These are phyloP conservation scores for Aethes cnicana DNA, from an alignment of 2,888 invertebrate species.

Conservation along the genomic window DNA sequence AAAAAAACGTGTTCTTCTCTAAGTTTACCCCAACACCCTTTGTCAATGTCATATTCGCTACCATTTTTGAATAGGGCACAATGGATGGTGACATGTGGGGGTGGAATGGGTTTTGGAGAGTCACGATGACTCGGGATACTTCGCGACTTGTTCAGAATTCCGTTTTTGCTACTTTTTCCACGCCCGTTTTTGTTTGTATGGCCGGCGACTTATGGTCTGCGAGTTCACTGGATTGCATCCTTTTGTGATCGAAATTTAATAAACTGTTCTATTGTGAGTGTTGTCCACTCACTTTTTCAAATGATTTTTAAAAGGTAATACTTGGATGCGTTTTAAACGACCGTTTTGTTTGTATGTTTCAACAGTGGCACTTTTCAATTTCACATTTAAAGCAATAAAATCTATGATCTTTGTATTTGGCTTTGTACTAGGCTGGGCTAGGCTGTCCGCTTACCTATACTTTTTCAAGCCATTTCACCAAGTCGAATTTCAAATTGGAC, in stretches of 20 bases:
- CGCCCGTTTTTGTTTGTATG: slow-evolving; percentile 51
- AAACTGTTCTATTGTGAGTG: slow-evolving; percentile 42
- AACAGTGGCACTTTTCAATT: slow-evolving; percentile 8
- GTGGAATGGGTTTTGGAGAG: slow-evolving; percentile 50
- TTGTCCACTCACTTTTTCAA: slow-evolving; percentile 39
- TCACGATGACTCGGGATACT: slow-evolving; percentile 69
- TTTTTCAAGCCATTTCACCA: no score
- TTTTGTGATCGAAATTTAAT: slow-evolving; percentile 46
- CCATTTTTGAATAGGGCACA: slow-evolving; percentile 64
- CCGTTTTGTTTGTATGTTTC: background rate
- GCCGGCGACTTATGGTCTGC: slow-evolving; percentile 70
- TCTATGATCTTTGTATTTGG: no score
- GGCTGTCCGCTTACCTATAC: no score
- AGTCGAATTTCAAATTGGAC: no score
- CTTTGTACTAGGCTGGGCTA: no score
- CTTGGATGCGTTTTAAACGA: background rate
- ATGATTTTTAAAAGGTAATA: slow-evolving; percentile 24
- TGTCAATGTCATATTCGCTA: slow-evolving; percentile 76
- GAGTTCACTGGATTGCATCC: slow-evolving; percentile 38
- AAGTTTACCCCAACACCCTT: slow-evolving; percentile 74
- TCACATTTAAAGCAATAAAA: no score
- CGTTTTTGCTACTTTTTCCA: slow-evolving; percentile 55
- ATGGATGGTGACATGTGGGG: slow-evolving; percentile 74
- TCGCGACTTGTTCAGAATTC: slow-evolving; percentile 39
- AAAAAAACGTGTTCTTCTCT: slow-evolving; percentile 54